Base-by-base conservation (phyloP, 2,113 vertebrate species). In the Engraulis encrasicolus region DNA sequence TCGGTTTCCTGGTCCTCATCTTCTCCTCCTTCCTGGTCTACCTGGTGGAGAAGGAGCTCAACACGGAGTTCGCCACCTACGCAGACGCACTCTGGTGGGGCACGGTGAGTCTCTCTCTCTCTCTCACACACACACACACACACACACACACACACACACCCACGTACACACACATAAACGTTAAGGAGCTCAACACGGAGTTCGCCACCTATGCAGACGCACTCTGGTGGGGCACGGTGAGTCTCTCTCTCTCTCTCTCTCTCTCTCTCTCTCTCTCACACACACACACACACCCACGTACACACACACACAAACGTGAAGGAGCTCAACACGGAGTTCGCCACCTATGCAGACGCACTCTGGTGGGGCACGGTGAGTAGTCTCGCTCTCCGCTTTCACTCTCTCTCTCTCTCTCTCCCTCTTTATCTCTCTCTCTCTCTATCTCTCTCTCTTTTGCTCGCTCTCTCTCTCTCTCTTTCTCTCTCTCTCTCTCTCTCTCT, bases 321-420 rank as follows among this genome's bases (percentile, higher is more conserved):
- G 86, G 98, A 99, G 92, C 94, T 92, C 92, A 99, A 99, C 92
- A 95, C 94, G 2, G 96, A 99, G n/a, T 99, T 99, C 92, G 96
- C 97, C 66, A 99, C 98, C 20, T 99, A 99, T 31, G 98, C 98
- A 74, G 98, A 99, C 87, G 98, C 98, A 85, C 93, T n/a, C n/a
- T 99, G 98, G 98, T 99, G 98, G 98, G 98, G 98, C 89, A 99
- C 97, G 85, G 98, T 99, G 95, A 97, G 98, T 96, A n/a, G n/a
- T n/a, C n/a, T n/a, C n/a, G n/a, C n/a, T n/a, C n/a, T n/a, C n/a
- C n/a, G n/a, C n/a, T n/a, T n/a, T n/a, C n/a, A n/a, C n/a, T n/a
- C n/a, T n/a, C n/a, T n/a, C n/a, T n/a, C n/a, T n/a, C n/a, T n/a
- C n/a, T n/a, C n/a, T n/a, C n/a, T n/a, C n/a, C n/a, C n/a, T n/a